Evolutionary conservation across 2,888 invertebrate species (phyloP).

Genomic region (Petrolisthes cinctipes): DNA sequence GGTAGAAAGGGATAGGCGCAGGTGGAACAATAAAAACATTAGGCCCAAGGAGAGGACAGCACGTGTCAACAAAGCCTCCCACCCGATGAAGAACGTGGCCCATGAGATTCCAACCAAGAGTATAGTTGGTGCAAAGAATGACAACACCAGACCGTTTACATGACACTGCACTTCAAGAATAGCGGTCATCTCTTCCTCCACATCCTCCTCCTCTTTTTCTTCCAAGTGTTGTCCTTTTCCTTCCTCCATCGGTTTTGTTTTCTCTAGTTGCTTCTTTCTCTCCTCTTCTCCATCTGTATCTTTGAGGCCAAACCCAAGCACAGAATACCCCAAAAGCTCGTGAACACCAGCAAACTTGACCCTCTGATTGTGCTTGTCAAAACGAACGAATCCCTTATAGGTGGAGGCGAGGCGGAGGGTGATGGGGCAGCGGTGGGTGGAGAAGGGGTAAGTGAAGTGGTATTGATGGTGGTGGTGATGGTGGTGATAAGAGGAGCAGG

Average conservation of each 20-base stretch:
- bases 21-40: not conserved
- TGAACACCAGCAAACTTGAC: not conserved
- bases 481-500: not conserved
- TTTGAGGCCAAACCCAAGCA: not conserved
- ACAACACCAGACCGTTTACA: not conserved
- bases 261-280: no score
- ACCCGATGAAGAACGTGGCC: not conserved
- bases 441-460: constrained; percentile 11
- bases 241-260: no score
- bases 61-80: not conserved
- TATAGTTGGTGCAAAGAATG: not conserved
- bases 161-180: not conserved
- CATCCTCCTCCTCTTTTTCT: not conserved
- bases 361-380: not conserved
- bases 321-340: not conserved
- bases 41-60: not conserved
- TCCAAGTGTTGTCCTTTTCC: no score
- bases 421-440: not conserved
- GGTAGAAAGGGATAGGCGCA: not conserved
- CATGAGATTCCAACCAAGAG: not conserved
- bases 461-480: not conserved
- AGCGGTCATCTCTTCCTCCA: not conserved
- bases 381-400: not conserved
- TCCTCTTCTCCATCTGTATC: no score
- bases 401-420: not conserved